Base-by-base conservation (phyloP, 2,888 invertebrate species). In the Eristalinus sepulchralis region DNA sequence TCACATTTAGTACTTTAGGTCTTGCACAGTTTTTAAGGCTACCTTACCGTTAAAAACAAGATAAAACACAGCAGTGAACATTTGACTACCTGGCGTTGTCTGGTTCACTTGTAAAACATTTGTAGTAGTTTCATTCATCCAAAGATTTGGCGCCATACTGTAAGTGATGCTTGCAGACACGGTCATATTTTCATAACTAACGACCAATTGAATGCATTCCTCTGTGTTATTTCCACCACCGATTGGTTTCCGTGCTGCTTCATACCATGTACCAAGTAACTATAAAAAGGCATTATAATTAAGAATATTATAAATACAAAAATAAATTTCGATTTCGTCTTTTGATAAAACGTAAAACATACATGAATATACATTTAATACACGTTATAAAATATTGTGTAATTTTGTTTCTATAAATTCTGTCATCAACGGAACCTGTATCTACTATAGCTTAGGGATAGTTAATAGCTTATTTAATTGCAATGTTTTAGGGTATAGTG, bases 121-220 rank as follows among this genome's bases (percentile, higher is more conserved):
- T 27, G 82, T 88, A 75, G 88, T 89, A 2, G 88, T 89, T 75
- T 91, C 88, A 55, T 90, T 90, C 6, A 89, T 89, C 88, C 89
- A 89, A 0, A 90, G 89, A 0, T 20, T 31, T 47, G 71, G 47
- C 0, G 89, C 88, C 2, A 88, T 83, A 17, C 89, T 90, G 77
- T 89, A 91, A 3, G 89, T 89, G 2, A 89, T 87, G 1, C 85
- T 67, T 9, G 90, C 79, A 5, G 73, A 71, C 10, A 91, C 87
- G 66, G 78, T 82, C 2, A 88, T 71, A 0, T 64, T 6, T 3
- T n/a, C 13, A 13, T 31, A 22, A 9, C 0, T 1, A 8, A 82
- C n/a, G 9, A 71, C 2, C 4, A 82, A 5, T 73, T 84, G n/a
- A 5, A 81, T 31, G 31, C 84, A 88, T n/a, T 78, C 33, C 10